Evolutionary conservation across 1,140 invertebrate genomes (phyloP).

Genomic region (Bombus vancouverensis): DNA sequence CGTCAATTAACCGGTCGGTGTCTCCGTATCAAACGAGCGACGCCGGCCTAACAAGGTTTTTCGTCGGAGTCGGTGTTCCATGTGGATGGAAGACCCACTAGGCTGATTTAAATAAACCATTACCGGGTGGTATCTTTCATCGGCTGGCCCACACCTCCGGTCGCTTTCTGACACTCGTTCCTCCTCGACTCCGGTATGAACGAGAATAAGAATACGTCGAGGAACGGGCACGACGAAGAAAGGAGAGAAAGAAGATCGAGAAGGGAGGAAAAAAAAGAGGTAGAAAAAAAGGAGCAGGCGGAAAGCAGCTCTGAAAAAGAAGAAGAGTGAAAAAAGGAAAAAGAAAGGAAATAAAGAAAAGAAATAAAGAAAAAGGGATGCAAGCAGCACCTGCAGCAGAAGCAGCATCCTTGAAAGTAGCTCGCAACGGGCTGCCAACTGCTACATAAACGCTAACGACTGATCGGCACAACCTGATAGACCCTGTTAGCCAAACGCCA

Average conservation of each 20-base stretch:
- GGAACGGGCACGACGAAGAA: background rate
- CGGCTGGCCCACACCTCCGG: slow-evolving; percentile 66
- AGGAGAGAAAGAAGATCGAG: background rate
- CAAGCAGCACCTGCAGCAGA: slow-evolving; percentile 38
- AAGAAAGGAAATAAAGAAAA: background rate
- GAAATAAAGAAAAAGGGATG: background rate
- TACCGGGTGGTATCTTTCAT: slow-evolving; percentile 74
- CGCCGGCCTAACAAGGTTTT: slow-evolving; percentile 68
- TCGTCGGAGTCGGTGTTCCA: slow-evolving; percentile 35
- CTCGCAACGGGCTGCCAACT: slow-evolving; percentile 52
- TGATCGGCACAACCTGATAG: slow-evolving; percentile 69
- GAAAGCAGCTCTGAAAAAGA: background rate
- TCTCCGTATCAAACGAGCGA: slow-evolving; percentile 63
- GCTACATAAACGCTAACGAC: slow-evolving; percentile 71
- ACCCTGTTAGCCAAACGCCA: slow-evolving; percentile 73
- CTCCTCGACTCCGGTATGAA: slow-evolving; percentile 8
- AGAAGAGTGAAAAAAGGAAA: background rate
- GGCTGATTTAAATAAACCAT: slow-evolving; percentile 75
- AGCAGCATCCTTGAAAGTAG: slow-evolving; percentile 24
- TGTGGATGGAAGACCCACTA: slow-evolving; percentile 23
- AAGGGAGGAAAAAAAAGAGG: background rate
- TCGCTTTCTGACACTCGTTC: slow-evolving; percentile 67
- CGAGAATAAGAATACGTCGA: slow-evolving; percentile 29
- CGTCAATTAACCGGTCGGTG: slow-evolving; percentile 69
- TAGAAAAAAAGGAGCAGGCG: background rate